Conservation (phyloP, 2,797 vertebrate species). For the Rhodeus uyekii region DNA sequence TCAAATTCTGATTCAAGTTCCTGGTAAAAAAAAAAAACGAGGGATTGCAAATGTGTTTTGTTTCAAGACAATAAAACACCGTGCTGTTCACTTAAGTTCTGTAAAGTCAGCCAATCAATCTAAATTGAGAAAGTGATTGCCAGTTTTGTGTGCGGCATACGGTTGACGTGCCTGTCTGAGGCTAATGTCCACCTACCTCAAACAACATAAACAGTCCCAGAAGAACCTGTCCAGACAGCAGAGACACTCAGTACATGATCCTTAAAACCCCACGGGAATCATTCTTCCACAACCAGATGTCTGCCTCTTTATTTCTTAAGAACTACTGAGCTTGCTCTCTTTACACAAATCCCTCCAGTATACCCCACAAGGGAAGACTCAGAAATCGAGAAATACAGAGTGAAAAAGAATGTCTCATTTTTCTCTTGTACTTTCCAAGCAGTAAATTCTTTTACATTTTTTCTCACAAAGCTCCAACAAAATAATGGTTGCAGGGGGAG, state of each 20-base stretch:
- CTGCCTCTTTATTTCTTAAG: slow-evolving; percentile 33
- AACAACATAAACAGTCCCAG: slow-evolving; percentile 7
- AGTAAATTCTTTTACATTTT: slow-evolving; percentile 29
- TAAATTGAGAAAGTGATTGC: background rate
- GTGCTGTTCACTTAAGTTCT: background rate
- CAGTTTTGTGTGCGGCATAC: background rate
- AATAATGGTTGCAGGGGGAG: slow-evolving; percentile 23
- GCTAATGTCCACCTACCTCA: background rate
- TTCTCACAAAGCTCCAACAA: slow-evolving; percentile 3
- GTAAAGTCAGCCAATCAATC: background rate
- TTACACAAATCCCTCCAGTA: slow-evolving; percentile 32
- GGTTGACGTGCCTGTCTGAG: background rate
- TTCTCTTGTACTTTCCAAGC: slow-evolving; percentile 20
- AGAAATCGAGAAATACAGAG: background rate
- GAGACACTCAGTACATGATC: slow-evolving; percentile 27
- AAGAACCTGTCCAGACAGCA: slow-evolving; percentile 36
- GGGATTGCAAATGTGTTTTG: background rate
- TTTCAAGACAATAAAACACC: background rate
- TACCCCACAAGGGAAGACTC: background rate
- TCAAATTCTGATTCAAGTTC: background rate
- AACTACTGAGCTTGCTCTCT: slow-evolving; percentile 35
- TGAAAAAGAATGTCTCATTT: slow-evolving; percentile 2
- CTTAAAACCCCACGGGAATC: slow-evolving; percentile 29
- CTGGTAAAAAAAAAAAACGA: too few relatives aligned
- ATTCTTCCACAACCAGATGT: slow-evolving; percentile 12